phyloP scores from a whole-genome alignment of 2,888 invertebrate genomes.

The Drosophila flavopinicola region DNA sequence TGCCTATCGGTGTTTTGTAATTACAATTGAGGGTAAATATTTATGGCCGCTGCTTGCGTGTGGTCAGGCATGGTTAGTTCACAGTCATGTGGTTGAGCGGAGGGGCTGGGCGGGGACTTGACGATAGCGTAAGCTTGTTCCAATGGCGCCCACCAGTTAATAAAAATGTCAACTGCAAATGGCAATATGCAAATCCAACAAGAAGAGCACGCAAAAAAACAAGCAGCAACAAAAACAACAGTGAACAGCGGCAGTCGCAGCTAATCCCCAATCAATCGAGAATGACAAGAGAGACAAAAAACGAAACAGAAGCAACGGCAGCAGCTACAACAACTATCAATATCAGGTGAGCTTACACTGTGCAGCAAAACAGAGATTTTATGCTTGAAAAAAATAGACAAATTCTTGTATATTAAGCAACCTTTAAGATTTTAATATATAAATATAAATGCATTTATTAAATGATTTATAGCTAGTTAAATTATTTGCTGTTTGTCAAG shows the following conservation, averaged over 20 bases:
- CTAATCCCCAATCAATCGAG: constrained; percentile 72
- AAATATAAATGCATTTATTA: too few relatives aligned
- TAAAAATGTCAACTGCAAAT: constrained; percentile 71
- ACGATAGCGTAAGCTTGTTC: constrained; percentile 33
- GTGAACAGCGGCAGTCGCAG: constrained; percentile 28
- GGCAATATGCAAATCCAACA: constrained; percentile 69
- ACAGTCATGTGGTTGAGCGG: not conserved
- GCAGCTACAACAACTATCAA: constrained; percentile 41
- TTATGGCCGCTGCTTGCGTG: constrained; percentile 70
- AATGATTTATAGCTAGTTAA: too few relatives aligned
- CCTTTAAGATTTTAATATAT: too few relatives aligned
- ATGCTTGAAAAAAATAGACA: too few relatives aligned
- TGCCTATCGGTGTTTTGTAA: constrained; percentile 80
- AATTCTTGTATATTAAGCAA: too few relatives aligned
- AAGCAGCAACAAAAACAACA: constrained; percentile 19
- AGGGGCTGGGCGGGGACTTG: constrained; percentile 4
- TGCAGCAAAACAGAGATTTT: constrained; percentile 10
- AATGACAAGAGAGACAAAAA: constrained; percentile 53
- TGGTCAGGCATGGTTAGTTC: constrained; percentile 71
- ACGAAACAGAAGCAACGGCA: constrained; percentile 41
- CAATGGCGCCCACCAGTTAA: constrained; percentile 64
- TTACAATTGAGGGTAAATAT: constrained; percentile 77
- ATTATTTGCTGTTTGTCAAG: too few relatives aligned
- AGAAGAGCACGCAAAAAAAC: constrained; percentile 33
- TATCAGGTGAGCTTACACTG: constrained; percentile 74